These are phyloP conservation scores for Neoascia interrupta DNA, from an alignment of 2,888 invertebrate species.

Conservation along the genomic window DNA sequence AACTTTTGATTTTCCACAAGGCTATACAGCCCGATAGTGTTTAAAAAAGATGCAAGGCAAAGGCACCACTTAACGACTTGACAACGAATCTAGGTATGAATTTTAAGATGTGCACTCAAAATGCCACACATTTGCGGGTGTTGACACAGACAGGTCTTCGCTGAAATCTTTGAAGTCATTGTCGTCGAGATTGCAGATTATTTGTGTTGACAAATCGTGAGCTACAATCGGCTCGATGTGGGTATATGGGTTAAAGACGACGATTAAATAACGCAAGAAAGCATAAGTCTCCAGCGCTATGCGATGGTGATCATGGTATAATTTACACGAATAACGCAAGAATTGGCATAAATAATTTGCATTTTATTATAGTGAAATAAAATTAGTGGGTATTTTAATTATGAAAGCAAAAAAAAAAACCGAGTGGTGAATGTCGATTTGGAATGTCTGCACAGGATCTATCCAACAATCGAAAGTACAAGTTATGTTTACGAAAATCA, in stretches of 20 bases:
- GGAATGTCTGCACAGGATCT: too few species aligned
- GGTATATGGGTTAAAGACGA: conserved; percentile 44
- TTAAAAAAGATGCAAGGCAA: not conserved
- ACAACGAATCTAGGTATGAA: not conserved
- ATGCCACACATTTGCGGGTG: conserved; percentile 1
- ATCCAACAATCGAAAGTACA: too few species aligned
- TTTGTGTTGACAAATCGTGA: conserved; percentile 52
- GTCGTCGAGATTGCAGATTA: conserved; percentile 37
- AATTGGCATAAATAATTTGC: conserved; percentile 38
- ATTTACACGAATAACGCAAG: conserved; percentile 10
- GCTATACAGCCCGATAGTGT: too few species aligned
- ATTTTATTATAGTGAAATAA: not conserved
- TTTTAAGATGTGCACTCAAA: conserved; percentile 28
- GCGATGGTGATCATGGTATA: not conserved
- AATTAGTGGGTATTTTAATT: not conserved
- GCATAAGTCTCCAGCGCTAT: not conserved
- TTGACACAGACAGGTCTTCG: conserved; percentile 9
- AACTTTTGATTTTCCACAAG: too few species aligned
- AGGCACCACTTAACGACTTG: conserved; percentile 9
- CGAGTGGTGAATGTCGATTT: too few species aligned
- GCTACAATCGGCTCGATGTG: not conserved
- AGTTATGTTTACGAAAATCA: too few species aligned
- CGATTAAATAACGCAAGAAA: conserved; percentile 40
- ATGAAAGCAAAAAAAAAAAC: not conserved
- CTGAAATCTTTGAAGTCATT: conserved; percentile 19